These are phyloP conservation scores for Drosophila triauraria DNA, from an alignment of 1,140 invertebrate genomes.

Conservation along the genomic window DNA sequence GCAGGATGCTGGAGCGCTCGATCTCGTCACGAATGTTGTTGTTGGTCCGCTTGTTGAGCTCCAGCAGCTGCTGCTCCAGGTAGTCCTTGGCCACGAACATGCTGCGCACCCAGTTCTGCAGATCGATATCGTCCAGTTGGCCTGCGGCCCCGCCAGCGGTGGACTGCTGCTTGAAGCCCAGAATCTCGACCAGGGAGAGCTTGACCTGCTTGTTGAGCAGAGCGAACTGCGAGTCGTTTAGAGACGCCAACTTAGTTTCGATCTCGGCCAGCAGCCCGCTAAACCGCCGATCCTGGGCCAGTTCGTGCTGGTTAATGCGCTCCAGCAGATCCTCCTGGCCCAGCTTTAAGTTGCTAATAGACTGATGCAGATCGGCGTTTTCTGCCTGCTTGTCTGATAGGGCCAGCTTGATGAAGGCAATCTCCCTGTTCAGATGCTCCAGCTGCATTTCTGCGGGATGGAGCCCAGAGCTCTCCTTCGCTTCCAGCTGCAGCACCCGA, in stretches of 20 bases:
- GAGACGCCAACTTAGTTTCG: slow-evolving; percentile 61
- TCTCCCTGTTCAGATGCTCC: slow-evolving; percentile 83
- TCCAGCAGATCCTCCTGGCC: slow-evolving; percentile 69
- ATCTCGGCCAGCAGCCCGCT: slow-evolving; percentile 70
- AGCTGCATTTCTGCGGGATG: slow-evolving; percentile 71
- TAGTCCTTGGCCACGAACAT: slow-evolving; percentile 84
- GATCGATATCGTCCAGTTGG: slow-evolving; percentile 66
- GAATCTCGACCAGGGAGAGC: slow-evolving; percentile 75
- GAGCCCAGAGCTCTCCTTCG: slow-evolving; percentile 40
- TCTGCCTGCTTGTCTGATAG: slow-evolving; percentile 75
- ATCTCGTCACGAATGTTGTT: slow-evolving; percentile 75
- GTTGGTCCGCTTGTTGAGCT: slow-evolving; percentile 66
- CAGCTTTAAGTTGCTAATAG: slow-evolving; percentile 63
- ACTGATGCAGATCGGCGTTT: slow-evolving; percentile 79
- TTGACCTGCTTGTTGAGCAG: slow-evolving; percentile 81
- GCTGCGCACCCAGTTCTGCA: slow-evolving; percentile 81
- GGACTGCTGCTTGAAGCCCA: slow-evolving; percentile 74
- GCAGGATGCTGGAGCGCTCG: slow-evolving; percentile 73
- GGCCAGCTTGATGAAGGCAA: slow-evolving; percentile 85
- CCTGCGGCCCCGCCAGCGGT: slow-evolving; percentile 22
- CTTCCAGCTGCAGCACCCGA: slow-evolving; percentile 24
- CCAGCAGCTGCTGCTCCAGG: slow-evolving; percentile 73
- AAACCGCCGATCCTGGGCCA: slow-evolving; percentile 71
- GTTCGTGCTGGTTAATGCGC: slow-evolving; percentile 68
- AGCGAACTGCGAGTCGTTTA: slow-evolving; percentile 70